A percentile compares a stretch with the other conserved stretches of the same genome.
These are phyloP conservation scores for Hirundo rustica DNA, from an alignment of 2,797 vertebrate genomes.

Conservation along the genomic window DNA sequence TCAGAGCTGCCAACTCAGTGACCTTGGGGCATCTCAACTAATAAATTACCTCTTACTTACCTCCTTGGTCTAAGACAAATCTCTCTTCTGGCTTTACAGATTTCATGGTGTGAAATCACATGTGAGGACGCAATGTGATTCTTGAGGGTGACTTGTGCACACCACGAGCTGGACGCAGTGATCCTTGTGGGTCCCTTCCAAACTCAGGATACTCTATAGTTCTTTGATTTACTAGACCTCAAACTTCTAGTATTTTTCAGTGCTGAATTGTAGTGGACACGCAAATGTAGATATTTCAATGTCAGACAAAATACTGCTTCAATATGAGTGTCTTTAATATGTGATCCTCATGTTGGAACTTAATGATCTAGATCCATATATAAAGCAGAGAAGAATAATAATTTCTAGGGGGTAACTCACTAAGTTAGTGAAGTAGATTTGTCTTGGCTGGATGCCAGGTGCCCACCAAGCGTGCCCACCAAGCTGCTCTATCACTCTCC, in stretches of 20 bases:
- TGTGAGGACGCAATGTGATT: not conserved
- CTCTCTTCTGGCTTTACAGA: not conserved
- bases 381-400: not conserved
- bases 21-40: not conserved
- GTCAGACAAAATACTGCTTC: not conserved
- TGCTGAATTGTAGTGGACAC: not conserved
- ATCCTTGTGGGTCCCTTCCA: not conserved
- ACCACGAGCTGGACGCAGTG: fast-evolving
- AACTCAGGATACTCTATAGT: not conserved
- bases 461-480: not conserved
- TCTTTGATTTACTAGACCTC: not conserved
- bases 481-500: not conserved
- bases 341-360: not conserved
- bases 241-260: not conserved
- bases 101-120: not conserved
- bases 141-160: not conserved
- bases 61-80: not conserved
- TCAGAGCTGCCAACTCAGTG: not conserved
- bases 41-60: not conserved
- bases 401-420: not conserved
- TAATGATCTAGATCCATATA: not conserved
- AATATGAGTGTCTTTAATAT: not conserved
- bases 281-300: not conserved
- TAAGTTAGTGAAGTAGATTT: not conserved
- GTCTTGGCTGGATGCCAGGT: not conserved